phyloP scores from a whole-genome alignment of 2,113 vertebrate species.

The Cebidichthys violaceus region DNA sequence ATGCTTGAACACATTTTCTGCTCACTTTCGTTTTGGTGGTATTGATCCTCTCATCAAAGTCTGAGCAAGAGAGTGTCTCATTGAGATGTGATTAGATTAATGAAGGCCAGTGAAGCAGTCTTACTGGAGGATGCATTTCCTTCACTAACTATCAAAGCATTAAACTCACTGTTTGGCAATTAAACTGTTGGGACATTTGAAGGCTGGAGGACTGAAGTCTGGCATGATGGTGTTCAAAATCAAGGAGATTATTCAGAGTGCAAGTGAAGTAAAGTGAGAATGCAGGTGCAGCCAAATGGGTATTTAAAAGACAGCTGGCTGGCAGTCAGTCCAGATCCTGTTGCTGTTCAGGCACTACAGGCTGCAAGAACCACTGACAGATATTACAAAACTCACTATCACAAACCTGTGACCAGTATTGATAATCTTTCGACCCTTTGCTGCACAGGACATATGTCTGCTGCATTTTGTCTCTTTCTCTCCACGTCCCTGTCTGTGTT shows the following conservation, averaged over 20 bases:
- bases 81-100: background rate
- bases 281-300: conserved; percentile 48
- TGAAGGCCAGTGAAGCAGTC: background rate
- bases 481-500: conserved; percentile 38
- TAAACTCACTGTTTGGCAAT: background rate
- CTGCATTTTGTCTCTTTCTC: conserved; percentile 13
- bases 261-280: conserved; percentile 40
- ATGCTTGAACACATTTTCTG: background rate
- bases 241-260: conserved; percentile 29
- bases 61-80: background rate
- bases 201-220: conserved; percentile 20
- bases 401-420: conserved; percentile 11
- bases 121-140: background rate
- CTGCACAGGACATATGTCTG: conserved; percentile 15
- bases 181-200: conserved; percentile 16
- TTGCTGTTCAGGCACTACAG: conserved; percentile 27
- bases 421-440: background rate
- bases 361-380: conserved; percentile 23
- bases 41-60: background rate
- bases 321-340: conserved; percentile 34
- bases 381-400: conserved; percentile 14
- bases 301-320: conserved; percentile 53
- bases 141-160: conserved; percentile 9
- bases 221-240: conserved; percentile 29
- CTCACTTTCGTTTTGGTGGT: background rate